Evolutionary conservation across 2,888 invertebrate genomes (phyloP), one percentile per base, ranked within the genome.

Genomic region (Ptychoptera albimana): DNA sequence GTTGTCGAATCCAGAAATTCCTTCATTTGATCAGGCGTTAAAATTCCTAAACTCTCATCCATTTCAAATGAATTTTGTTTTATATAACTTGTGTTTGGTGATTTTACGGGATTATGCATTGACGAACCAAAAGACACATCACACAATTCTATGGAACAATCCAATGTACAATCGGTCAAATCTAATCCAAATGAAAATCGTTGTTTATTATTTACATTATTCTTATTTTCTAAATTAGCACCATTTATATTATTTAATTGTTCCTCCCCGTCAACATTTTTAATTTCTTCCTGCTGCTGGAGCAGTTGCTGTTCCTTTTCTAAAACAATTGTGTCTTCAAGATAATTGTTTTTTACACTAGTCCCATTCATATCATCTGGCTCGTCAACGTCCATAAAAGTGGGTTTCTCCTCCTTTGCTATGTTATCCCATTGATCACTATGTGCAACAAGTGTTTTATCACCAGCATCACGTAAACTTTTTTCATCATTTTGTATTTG

Each of bases 21-120:
- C 53, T 83, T 81, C 85, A 89, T 87, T 64, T 88, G 87, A 66
- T 87, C 86, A 0, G 88, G 87, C 9, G 88, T 87, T 49, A 91
- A 68, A 54, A 89, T 88, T 6, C 88, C 88, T 53, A 88, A 68
- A 55, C 85, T 84, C 59, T 89, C 87, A 57, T 87, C 79, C 57
- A 75, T 67, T 52, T 81, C 87, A 53, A 85, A 74, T 2, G 87
- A 88, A 59, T 83, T 82, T 58, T 85, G 79, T 60, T 84, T 85
- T 57, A 60, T 61, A 1, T 62, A 46, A 31, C 57, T 47, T 29
- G 23, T 31, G 6, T 43, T 44, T 11, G 49, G 50, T 16, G 51
- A 50, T 9, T 29, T 39, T 56, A 1, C 57, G 60, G 31, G 8
- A 14, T 31, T 31, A 16, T 15, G 15, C 7, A 34, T 34, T 8